Conservation (phyloP, 2,113 vertebrate species). For the Vireo altiloquus region DNA sequence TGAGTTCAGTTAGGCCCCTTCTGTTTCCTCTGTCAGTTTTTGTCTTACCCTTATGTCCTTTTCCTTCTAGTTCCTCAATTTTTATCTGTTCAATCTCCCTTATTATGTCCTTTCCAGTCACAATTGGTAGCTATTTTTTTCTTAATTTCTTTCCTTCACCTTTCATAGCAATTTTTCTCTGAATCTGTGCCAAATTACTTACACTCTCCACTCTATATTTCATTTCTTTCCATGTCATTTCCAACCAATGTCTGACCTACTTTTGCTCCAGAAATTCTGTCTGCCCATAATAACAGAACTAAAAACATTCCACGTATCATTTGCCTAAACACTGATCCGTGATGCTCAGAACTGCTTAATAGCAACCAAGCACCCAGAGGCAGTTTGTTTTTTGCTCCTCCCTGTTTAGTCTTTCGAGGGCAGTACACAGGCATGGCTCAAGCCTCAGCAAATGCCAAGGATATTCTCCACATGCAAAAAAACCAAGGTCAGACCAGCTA, state of each 20-base stretch:
- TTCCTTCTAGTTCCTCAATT: neutral
- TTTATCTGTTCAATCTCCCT: neutral
- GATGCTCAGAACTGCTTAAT: neutral
- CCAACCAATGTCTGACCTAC: neutral
- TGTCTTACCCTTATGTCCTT: neutral
- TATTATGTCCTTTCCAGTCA: neutral
- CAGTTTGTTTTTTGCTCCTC: neutral
- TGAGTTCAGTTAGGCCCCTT: neutral
- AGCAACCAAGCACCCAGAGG: neutral
- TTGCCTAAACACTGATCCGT: neutral
- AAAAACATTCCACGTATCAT: accelerated
- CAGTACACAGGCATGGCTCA: neutral
- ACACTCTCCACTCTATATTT: neutral
- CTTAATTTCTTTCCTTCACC: neutral
- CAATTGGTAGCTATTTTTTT: neutral
- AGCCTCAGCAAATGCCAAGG: neutral
- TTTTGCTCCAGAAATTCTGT: neutral
- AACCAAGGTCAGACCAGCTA: neutral
- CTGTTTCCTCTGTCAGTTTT: neutral
- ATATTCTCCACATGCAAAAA: neutral
- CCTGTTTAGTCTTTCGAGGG: neutral
- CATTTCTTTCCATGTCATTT: neutral
- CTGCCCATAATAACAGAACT: neutral
- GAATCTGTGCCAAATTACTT: neutral
- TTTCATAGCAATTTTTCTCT: neutral